Evolutionary conservation across 1,140 invertebrate genomes (phyloP).

Genomic region (Saccostrea echinata): DNA sequence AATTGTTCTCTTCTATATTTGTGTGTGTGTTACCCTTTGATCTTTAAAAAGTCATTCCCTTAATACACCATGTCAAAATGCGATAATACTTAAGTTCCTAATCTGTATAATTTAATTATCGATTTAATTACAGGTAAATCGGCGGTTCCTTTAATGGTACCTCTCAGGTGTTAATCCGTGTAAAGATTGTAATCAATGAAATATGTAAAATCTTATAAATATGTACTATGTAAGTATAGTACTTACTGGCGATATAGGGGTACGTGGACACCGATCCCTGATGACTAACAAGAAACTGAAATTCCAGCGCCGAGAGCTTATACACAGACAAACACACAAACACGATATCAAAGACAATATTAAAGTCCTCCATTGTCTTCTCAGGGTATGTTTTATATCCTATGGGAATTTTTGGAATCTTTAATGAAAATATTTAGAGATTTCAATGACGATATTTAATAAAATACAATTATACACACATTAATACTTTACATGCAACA

Average conservation of each 20-base stretch:
- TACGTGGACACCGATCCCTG: neutral
- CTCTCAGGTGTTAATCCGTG: neutral
- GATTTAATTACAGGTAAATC: neutral
- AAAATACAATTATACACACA: too few relatives aligned
- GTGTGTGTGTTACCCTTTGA: neutral
- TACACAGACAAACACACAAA: neutral
- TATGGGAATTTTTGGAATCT: too few relatives aligned
- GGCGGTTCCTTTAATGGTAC: neutral
- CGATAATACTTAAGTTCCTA: neutral
- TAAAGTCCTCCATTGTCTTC: too few relatives aligned
- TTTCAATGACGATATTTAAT: too few relatives aligned
- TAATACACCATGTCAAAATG: neutral
- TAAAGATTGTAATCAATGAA: neutral
- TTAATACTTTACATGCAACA: too few relatives aligned
- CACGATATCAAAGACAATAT: too few relatives aligned
- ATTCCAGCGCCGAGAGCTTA: neutral
- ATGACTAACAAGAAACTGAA: neutral
- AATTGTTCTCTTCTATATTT: too few relatives aligned
- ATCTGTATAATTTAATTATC: neutral
- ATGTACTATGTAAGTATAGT: neutral
- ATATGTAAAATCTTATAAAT: constrained; percentile 6
- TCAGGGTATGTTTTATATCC: too few relatives aligned
- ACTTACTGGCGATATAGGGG: too few relatives aligned
- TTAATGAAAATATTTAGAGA: too few relatives aligned
- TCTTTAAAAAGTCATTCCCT: neutral